These are phyloP conservation scores for Podotricha telesiphe DNA, from an alignment of 2,888 invertebrate genomes.

Conservation along the genomic window DNA sequence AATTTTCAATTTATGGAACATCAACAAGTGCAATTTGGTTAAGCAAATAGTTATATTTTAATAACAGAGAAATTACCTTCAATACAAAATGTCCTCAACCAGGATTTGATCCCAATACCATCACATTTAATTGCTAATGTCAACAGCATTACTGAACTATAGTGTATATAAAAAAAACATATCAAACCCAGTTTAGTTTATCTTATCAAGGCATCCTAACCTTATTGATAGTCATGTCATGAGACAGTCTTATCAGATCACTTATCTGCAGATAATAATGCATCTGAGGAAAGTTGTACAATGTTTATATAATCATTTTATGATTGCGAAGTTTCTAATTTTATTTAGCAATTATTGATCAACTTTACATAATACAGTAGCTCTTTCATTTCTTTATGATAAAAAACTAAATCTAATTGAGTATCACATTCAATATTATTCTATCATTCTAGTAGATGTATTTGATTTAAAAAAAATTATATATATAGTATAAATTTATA, in stretches of 20 bases:
- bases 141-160: background rate
- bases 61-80: no score
- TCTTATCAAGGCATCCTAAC: conserved; percentile 33
- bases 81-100: background rate
- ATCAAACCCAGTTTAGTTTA: conserved; percentile 17
- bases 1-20: no score
- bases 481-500: no score
- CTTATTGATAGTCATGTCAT: conserved; percentile 31
- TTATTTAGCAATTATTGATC: background rate
- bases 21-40: no score
- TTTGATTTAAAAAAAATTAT: no score
- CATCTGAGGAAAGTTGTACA: conserved; percentile 23
- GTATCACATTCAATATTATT: no score
- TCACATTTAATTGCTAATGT: background rate
- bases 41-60: no score
- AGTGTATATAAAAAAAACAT: conserved; percentile 10
- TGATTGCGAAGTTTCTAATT: background rate
- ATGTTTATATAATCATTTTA: conserved; percentile 2
- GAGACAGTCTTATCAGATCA: conserved; percentile 31
- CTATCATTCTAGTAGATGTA: no score
- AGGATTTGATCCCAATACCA: background rate
- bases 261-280: conserved; percentile 20
- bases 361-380: no score
- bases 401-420: no score
- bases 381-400: no score